These are phyloP conservation scores for Heliocidaris tuberculata DNA, from an alignment of 35 echinoderm and acorn worm species.

Conservation along the genomic window DNA sequence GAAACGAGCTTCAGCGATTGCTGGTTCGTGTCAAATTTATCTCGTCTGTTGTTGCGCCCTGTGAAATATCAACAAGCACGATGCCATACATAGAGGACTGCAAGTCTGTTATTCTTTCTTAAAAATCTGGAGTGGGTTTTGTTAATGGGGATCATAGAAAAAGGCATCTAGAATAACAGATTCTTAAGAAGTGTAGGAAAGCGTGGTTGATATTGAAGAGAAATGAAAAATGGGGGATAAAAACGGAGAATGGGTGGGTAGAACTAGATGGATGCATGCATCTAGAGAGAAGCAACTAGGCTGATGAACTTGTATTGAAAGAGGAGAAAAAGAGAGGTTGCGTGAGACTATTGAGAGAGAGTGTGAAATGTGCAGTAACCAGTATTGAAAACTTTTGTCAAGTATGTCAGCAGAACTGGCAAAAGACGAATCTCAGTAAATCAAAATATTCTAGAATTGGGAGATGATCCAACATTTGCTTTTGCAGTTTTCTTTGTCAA, in stretches of 20 bases:
- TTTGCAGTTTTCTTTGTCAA: not conserved
- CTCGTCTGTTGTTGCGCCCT: not conserved
- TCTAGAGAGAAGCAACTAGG: not conserved
- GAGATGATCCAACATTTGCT: not conserved
- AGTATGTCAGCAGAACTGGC: not conserved
- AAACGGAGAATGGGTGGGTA: not conserved
- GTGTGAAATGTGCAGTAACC: not conserved
- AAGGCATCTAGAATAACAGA: not conserved
- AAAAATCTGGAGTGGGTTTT: not conserved
- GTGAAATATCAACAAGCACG: not conserved
- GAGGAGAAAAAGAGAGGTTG: not conserved
- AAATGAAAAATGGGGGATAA: not conserved
- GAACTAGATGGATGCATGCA: not conserved
- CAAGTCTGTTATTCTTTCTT: not conserved
- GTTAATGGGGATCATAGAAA: not conserved
- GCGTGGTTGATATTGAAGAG: not conserved
- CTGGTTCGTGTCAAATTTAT: not conserved
- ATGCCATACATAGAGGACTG: not conserved
- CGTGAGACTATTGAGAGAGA: too few relatives aligned
- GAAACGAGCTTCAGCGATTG: not conserved
- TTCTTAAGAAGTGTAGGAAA: not conserved
- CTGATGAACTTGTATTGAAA: not conserved
- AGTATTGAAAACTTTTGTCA: not conserved
- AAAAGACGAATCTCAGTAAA: not conserved
- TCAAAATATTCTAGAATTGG: not conserved